Conservation (phyloP, 2,888 invertebrate genomes). For the Unio delphinus region DNA sequence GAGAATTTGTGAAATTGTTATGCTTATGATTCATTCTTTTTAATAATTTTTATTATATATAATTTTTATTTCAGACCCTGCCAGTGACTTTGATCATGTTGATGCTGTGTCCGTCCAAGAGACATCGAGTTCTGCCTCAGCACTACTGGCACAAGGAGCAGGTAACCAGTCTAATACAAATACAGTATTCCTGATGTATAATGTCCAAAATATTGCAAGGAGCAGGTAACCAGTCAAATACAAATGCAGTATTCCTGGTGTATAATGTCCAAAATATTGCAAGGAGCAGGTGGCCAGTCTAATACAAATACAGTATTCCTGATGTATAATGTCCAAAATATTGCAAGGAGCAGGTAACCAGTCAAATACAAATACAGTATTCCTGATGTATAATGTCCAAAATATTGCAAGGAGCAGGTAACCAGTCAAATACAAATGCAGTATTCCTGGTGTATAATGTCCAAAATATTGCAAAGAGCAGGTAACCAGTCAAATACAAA, state of each 20-base stretch:
- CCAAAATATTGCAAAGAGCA: no score
- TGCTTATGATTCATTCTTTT: no score
- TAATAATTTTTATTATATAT: background rate
- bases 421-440: slow-evolving; percentile 10
- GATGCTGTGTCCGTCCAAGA: slow-evolving; percentile 41
- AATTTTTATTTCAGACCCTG: slow-evolving; percentile 15
- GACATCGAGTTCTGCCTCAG: slow-evolving; percentile 66
- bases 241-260: no score
- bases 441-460: no score
- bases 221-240: slow-evolving; percentile 73
- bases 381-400: no score
- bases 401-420: slow-evolving; percentile 77
- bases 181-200: no score
- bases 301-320: no score
- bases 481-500: no score
- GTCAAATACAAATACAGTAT: no score
- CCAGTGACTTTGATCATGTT: background rate
- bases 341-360: slow-evolving; percentile 77
- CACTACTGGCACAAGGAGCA: slow-evolving; percentile 78
- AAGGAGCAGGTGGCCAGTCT: slow-evolving; percentile 76
- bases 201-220: slow-evolving; percentile 72
- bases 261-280: slow-evolving; percentile 44
- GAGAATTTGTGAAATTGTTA: no score
- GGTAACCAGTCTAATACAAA: slow-evolving; percentile 69
- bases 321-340: no score